Conservation (phyloP, 2,888 invertebrate species). For the Himalopsyche japonica region DNA sequence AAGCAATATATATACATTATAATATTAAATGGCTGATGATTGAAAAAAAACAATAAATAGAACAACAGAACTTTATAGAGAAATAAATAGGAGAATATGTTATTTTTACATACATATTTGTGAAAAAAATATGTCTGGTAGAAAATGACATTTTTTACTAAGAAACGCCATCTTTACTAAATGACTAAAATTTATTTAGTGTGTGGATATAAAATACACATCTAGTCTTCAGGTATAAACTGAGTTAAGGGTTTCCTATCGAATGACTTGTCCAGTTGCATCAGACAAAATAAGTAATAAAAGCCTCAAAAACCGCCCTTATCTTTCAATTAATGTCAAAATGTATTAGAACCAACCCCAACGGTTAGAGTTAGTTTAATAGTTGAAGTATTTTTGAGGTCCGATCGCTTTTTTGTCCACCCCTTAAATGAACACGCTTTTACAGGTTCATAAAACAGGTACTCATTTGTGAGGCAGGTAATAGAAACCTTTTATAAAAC, state of each 20-base stretch:
- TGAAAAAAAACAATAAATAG: too few species aligned
- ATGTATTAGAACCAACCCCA: background rate
- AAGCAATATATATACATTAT: too few species aligned
- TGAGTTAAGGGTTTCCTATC: background rate
- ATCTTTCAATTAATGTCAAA: background rate
- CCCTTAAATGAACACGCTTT: background rate
- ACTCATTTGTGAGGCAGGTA: background rate
- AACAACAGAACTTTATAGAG: too few species aligned
- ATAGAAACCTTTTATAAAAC: background rate
- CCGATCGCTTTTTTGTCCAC: background rate
- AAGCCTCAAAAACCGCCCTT: background rate
- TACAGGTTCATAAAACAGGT: background rate
- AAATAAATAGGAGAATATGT: too few species aligned
- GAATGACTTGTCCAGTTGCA: background rate
- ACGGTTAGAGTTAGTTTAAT: background rate
- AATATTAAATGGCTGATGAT: too few species aligned
- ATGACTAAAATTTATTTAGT: too few species aligned
- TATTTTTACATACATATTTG: too few species aligned
- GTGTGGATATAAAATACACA: too few species aligned
- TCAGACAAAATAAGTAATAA: background rate
- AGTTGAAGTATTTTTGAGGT: background rate
- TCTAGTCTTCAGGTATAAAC: background rate
- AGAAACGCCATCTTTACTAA: too few species aligned
- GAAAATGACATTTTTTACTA: too few species aligned
- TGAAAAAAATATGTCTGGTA: too few species aligned